These are phyloP conservation scores for Hemicrepidius hirtus DNA, from an alignment of 2,888 invertebrate species.

Conservation along the genomic window DNA sequence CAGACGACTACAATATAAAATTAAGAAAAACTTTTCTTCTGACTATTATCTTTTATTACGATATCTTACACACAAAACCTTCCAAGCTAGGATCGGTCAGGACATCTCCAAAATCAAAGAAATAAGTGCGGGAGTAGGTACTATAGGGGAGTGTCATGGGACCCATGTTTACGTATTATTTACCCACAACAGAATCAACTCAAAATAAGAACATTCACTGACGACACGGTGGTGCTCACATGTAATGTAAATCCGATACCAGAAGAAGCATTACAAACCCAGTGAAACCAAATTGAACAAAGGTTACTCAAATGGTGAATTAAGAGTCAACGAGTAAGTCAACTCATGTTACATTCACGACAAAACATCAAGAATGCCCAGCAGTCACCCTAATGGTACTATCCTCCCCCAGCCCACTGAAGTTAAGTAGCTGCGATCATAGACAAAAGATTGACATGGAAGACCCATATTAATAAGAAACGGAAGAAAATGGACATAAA, in stretches of 20 bases:
- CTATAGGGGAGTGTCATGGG: conserved; percentile 9
- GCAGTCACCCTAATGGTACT: conserved; percentile 12
- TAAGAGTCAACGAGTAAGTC: conserved; percentile 26
- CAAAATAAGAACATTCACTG: conserved; percentile 23
- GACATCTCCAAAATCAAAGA: conserved; percentile 24
- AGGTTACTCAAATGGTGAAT: conserved; percentile 24
- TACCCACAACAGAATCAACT: conserved; percentile 15
- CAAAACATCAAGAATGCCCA: conserved; percentile 24
- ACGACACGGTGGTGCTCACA: conserved; percentile 20
- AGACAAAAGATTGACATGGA: conserved; percentile 30
- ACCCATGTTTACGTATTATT: conserved; percentile 20
- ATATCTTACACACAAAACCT: too few species aligned
- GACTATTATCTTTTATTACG: too few species aligned
- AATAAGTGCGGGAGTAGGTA: conserved; percentile 2
- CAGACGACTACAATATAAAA: too few species aligned
- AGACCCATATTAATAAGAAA: conserved; percentile 21
- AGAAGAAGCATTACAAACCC: conserved; percentile 25
- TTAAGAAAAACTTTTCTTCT: too few species aligned
- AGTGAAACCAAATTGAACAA: conserved; percentile 27
- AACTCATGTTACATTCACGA: conserved; percentile 23
- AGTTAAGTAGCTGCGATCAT: conserved; percentile 25
- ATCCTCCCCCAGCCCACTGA: conserved; percentile 17
- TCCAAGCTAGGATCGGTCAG: too few species aligned
- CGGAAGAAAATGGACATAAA: too few species aligned
- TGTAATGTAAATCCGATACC: conserved; percentile 20